These are phyloP conservation scores for Xiphias gladius DNA, from an alignment of 2,113 vertebrate species.

Conservation along the genomic window DNA sequence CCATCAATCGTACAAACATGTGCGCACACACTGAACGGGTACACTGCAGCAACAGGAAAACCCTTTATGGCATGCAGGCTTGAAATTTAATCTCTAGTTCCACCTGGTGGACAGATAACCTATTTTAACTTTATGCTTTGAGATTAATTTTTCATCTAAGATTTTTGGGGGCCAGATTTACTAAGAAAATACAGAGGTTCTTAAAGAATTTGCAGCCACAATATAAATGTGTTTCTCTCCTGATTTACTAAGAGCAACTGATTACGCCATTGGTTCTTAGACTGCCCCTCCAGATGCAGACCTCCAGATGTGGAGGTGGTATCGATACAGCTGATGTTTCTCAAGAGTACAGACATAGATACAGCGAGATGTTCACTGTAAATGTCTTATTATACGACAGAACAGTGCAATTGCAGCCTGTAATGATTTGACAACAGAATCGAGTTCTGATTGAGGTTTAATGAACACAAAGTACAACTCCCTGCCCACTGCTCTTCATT, in stretches of 20 bases:
- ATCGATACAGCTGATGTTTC: no score
- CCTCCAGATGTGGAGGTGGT: neutral
- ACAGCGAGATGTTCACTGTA: neutral
- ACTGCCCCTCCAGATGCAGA: no score
- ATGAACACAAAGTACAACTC: no score
- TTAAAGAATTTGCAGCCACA: no score
- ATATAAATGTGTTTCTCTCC: no score
- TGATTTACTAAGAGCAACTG: no score
- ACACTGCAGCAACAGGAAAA: slow-evolving; percentile 64
- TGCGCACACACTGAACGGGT: slow-evolving; percentile 7
- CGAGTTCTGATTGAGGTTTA: no score
- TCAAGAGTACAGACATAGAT: neutral
- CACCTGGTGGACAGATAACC: slow-evolving; percentile 60
- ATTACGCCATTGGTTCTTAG: no score
- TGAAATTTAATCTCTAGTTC: slow-evolving; percentile 37
- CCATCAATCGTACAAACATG: slow-evolving; percentile 27
- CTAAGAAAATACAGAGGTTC: neutral
- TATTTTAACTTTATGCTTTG: no score
- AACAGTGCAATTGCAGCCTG: neutral
- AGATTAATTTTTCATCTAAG: neutral
- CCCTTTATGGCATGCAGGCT: neutral
- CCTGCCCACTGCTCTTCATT: no score
- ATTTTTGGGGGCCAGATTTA: neutral
- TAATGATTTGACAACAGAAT: neutral
- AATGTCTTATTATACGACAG: neutral